These are phyloP conservation scores for Corvus cornix DNA, from an alignment of 2,113 vertebrate genomes.

Conservation along the genomic window DNA sequence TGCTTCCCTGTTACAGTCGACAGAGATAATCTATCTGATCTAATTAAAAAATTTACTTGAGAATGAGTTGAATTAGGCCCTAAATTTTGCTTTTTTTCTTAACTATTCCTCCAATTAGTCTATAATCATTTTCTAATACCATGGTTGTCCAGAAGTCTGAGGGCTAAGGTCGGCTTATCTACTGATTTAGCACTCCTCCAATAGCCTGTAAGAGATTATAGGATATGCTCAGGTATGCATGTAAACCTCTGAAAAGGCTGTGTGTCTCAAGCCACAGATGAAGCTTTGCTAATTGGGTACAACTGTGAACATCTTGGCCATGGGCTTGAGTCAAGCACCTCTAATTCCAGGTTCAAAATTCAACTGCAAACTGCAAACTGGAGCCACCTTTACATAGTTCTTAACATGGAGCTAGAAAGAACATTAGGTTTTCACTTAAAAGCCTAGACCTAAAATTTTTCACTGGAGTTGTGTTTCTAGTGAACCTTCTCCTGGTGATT, in stretches of 20 bases:
- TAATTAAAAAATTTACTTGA: neutral
- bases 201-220: neutral
- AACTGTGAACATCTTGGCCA: neutral
- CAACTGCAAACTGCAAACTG: neutral
- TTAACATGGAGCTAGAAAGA: neutral
- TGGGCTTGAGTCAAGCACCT: neutral
- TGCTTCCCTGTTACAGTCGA: neutral
- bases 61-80: neutral
- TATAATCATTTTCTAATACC: neutral
- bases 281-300: neutral
- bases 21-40: neutral
- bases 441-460: accelerated
- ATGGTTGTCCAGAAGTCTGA: neutral
- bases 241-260: neutral
- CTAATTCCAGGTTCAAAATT: neutral
- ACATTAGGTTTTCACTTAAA: neutral
- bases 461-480: neutral
- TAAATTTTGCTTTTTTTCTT: neutral
- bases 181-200: neutral
- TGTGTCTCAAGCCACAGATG: neutral
- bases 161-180: neutral
- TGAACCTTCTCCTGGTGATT: neutral
- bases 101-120: neutral
- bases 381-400: neutral
- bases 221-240: neutral